A percentile compares a stretch with the other conserved stretches of the same genome.
phyloP scores from a whole-genome alignment of 2,888 invertebrate genomes.

The Rhorus exstirpatorius region DNA sequence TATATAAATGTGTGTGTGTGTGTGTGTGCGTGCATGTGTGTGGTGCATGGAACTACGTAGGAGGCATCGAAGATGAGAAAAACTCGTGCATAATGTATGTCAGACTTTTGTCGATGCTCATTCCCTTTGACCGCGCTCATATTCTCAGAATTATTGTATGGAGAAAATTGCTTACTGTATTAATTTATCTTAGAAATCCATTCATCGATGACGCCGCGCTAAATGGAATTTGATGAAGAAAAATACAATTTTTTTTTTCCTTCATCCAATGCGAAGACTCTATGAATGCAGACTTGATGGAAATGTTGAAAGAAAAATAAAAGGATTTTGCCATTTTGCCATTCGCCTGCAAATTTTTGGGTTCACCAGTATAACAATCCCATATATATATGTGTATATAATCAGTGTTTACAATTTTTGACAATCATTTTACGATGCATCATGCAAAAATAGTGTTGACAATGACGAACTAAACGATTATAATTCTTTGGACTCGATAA shows the following conservation, averaged over 20 bases:
- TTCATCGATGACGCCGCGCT: background rate
- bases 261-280: too few species aligned
- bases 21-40: background rate
- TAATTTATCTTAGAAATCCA: constrained; percentile 35
- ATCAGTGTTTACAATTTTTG: too few species aligned
- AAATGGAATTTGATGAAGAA: constrained; percentile 3
- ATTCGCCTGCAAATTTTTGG: background rate
- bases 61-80: constrained; percentile 43
- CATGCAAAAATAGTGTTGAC: background rate
- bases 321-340: background rate
- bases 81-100: constrained; percentile 9
- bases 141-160: constrained; percentile 50
- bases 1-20: background rate
- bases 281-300: too few species aligned
- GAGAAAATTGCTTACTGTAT: constrained; percentile 2
- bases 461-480: constrained; percentile 18
- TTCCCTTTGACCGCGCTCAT: background rate
- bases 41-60: constrained; percentile 17
- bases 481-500: constrained; percentile 52
- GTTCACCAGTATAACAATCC: background rate
- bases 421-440: constrained; percentile 9
- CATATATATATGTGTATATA: too few species aligned
- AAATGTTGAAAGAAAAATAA: background rate
- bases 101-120: constrained; percentile 47
- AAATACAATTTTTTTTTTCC: background rate